Conservation (phyloP, 2,797 vertebrate genomes). For the Telmatherina bonti region DNA sequence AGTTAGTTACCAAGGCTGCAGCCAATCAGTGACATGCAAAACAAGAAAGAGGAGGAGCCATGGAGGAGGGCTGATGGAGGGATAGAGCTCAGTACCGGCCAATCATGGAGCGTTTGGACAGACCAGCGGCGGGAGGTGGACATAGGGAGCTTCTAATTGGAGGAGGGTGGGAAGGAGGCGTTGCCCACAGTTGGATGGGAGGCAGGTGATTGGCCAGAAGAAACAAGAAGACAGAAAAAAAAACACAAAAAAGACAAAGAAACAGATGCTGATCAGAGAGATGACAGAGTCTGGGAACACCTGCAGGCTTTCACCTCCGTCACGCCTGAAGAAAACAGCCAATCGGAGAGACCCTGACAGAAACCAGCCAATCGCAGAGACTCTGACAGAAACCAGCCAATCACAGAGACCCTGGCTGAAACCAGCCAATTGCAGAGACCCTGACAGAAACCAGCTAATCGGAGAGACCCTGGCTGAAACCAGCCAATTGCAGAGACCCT, state of each 20-base stretch:
- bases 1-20: slow-evolving; percentile 37
- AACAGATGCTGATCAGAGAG: slow-evolving; percentile 56
- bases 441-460: too few species aligned
- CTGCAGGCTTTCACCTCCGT: slow-evolving; percentile 2
- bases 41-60: not conserved
- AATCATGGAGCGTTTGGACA: slow-evolving; percentile 97
- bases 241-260: slow-evolving; percentile 27
- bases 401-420: too few species aligned
- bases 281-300: not conserved
- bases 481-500: too few species aligned
- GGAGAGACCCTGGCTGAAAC: too few species aligned
- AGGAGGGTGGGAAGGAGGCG: slow-evolving; percentile 67
- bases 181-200: slow-evolving; percentile 61
- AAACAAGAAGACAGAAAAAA: slow-evolving; percentile 40
- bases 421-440: too few species aligned
- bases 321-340: not conserved
- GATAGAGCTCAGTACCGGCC: slow-evolving; percentile 91
- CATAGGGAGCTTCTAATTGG: slow-evolving; percentile 93
- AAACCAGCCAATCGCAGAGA: too few species aligned
- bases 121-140: slow-evolving; percentile 96
- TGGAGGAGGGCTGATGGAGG: slow-evolving; percentile 1
- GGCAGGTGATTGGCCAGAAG: slow-evolving; percentile 47
- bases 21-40: slow-evolving; percentile 51
- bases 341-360: too few species aligned
- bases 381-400: too few species aligned